A percentile compares a stretch with the other conserved stretches of the same genome.
Conservation (phyloP, 2,797 vertebrate species). For the Falco cherrug region DNA sequence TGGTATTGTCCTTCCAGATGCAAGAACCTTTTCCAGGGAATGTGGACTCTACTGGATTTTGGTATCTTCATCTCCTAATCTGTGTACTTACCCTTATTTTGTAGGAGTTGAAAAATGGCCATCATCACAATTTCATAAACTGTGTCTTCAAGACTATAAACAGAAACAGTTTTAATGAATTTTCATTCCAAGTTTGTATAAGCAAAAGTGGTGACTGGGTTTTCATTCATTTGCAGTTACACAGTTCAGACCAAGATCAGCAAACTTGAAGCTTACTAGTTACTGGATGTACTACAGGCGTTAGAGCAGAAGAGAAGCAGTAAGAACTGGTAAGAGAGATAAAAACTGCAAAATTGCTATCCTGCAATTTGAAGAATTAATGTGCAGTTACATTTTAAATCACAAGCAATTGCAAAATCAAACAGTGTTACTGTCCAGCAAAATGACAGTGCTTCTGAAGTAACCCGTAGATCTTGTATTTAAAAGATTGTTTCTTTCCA, state of each 20-base stretch:
- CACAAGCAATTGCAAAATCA: not conserved
- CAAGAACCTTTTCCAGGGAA: not conserved
- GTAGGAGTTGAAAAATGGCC: slow-evolving; percentile 40
- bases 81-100: not conserved
- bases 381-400: not conserved
- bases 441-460: not conserved
- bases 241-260: not conserved
- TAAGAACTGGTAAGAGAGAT: not conserved
- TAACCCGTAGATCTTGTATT: not conserved
- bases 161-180: not conserved
- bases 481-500: not conserved
- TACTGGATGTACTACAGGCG: not conserved
- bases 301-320: not conserved
- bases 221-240: not conserved
- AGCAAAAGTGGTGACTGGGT: not conserved
- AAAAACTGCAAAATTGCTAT: not conserved
- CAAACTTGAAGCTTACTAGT: not conserved
- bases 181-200: not conserved
- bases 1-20: not conserved
- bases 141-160: not conserved
- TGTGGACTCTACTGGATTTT: not conserved
- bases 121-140: slow-evolving; percentile 20
- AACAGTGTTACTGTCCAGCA: not conserved
- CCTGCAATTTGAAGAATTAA: not conserved
- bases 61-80: not conserved